phyloP scores from a whole-genome alignment of 2,888 invertebrate genomes.

The Petrophora chlorosata region DNA sequence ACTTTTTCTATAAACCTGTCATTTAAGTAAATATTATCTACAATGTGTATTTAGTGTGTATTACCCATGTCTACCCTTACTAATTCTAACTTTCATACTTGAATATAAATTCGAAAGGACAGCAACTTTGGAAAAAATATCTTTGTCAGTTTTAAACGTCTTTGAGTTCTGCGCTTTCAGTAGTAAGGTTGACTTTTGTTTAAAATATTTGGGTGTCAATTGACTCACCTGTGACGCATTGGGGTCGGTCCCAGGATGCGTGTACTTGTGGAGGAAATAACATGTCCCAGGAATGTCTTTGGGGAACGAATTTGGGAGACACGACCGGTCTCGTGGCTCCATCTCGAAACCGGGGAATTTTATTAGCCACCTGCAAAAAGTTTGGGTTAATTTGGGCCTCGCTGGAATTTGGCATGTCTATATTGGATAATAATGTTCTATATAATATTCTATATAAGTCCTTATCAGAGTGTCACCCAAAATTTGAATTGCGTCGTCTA shows the following conservation, averaged over 20 bases:
- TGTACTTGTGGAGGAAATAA: constrained; percentile 92
- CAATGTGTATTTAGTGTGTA: too few relatives aligned
- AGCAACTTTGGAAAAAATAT: neutral
- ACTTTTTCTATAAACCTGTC: constrained; percentile 14
- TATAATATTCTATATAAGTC: too few relatives aligned
- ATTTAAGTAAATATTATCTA: constrained; percentile 19
- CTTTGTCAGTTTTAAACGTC: neutral
- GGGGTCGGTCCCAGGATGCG: constrained; percentile 86
- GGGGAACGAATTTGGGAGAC: constrained; percentile 93
- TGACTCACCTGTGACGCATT: constrained; percentile 80
- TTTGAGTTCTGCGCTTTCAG: neutral
- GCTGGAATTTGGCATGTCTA: too few relatives aligned
- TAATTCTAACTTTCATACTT: constrained; percentile 13
- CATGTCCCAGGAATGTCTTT: constrained; percentile 91
- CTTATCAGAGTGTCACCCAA: too few relatives aligned
- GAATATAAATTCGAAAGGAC: constrained; percentile 12
- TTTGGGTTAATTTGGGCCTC: constrained; percentile 17
- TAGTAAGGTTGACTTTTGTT: constrained; percentile 11
- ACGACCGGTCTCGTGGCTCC: constrained; percentile 89
- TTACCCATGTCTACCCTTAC: neutral
- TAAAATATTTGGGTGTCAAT: constrained; percentile 1
- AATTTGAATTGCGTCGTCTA: too few relatives aligned
- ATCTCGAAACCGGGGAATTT: constrained; percentile 90
- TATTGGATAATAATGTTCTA: too few relatives aligned
- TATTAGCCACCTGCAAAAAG: constrained; percentile 86